phyloP scores from a whole-genome alignment of 1,140 invertebrate genomes.

The Leptoteleia sp. region DNA sequence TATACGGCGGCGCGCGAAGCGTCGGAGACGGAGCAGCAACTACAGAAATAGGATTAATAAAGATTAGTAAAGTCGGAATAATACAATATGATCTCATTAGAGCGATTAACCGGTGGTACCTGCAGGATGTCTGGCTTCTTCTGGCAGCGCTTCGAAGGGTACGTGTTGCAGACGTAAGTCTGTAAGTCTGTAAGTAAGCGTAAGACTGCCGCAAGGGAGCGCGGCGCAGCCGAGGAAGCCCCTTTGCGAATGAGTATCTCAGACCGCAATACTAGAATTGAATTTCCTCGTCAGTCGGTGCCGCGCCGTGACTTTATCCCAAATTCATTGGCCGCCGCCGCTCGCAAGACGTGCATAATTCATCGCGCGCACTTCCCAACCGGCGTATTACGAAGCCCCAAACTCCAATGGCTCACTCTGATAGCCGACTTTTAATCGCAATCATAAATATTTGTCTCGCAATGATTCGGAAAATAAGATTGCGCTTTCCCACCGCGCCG shows the following conservation, averaged over 20 bases:
- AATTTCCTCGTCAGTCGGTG: constrained; percentile 71
- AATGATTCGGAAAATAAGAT: constrained; percentile 26
- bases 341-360: constrained; percentile 57
- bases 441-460: constrained; percentile 47
- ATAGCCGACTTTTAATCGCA: constrained; percentile 43
- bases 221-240: constrained; percentile 73
- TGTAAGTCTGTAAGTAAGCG: constrained; percentile 78
- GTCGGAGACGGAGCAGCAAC: constrained; percentile 50
- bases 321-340: constrained; percentile 54
- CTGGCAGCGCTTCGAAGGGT: constrained; percentile 61
- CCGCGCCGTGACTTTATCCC: constrained; percentile 54
- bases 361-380: constrained; percentile 34
- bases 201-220: constrained; percentile 74
- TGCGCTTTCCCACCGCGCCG: not conserved
- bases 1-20: constrained; percentile 30
- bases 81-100: constrained; percentile 81
- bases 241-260: constrained; percentile 69
- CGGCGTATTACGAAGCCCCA: constrained; percentile 29
- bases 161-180: constrained; percentile 70
- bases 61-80: constrained; percentile 80
- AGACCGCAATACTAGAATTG: constrained; percentile 76
- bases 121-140: constrained; percentile 80
- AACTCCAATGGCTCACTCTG: constrained; percentile 15
- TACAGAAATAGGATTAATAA: constrained; percentile 79
- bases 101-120: constrained; percentile 77